Conservation (phyloP, 2,113 vertebrate genomes). For the Lipophrys pholis region DNA sequence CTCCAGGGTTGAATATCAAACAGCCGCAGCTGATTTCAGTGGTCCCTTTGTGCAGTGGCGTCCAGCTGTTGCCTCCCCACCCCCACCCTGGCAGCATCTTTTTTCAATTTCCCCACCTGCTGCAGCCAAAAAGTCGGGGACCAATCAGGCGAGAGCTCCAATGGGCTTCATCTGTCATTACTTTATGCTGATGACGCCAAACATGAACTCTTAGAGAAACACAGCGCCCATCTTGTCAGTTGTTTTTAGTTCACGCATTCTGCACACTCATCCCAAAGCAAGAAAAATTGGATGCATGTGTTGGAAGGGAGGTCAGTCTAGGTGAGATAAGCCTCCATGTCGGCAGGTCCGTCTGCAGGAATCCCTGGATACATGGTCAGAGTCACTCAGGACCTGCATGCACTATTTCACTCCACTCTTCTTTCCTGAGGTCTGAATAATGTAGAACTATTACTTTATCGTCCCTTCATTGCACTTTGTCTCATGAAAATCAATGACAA, state of each 20-base stretch:
- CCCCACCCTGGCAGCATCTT: conserved; percentile 50
- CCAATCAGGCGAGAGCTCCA: conserved; percentile 23
- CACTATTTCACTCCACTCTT: too few relatives aligned
- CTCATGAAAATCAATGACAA: too few relatives aligned
- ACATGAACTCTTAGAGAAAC: conserved; percentile 73
- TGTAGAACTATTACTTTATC: too few relatives aligned
- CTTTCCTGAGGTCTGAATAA: too few relatives aligned
- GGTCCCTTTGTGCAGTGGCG: conserved; percentile 27
- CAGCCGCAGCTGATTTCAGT: conserved; percentile 35
- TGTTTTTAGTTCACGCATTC: conserved; percentile 75
- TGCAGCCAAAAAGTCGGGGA: conserved; percentile 47
- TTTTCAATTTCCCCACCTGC: conserved; percentile 75
- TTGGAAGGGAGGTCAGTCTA: conserved; percentile 57
- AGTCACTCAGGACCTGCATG: too few relatives aligned
- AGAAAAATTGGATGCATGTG: conserved; percentile 79
- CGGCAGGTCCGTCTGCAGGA: background rate
- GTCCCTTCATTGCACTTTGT: too few relatives aligned
- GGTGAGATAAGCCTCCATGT: conserved; percentile 38
- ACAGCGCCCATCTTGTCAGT: conserved; percentile 69
- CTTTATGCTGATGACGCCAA: conserved; percentile 82
- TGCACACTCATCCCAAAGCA: conserved; percentile 54
- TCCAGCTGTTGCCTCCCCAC: background rate
- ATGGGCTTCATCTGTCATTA: conserved; percentile 77
- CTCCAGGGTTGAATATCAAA: conserved; percentile 38
- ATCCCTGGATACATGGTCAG: too few relatives aligned